Conservation (phyloP, 2,888 invertebrate genomes). For the Thumatha senex region DNA sequence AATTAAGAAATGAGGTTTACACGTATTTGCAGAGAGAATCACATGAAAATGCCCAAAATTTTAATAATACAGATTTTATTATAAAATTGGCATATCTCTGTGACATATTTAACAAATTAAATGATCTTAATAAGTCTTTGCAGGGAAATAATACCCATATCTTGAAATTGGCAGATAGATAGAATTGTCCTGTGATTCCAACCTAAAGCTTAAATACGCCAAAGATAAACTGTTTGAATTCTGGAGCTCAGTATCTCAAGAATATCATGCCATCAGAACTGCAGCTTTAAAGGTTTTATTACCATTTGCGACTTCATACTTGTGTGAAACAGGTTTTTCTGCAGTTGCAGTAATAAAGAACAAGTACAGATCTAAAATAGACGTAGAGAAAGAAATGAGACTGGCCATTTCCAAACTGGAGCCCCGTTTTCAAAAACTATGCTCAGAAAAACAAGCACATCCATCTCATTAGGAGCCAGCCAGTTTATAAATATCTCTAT, state of each 20-base stretch:
- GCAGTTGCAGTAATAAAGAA: background rate
- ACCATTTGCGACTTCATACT: background rate
- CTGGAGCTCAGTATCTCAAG: no score
- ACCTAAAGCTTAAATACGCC: no score
- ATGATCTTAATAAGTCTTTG: background rate
- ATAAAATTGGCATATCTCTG: background rate
- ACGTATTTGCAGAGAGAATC: background rate
- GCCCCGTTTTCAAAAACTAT: no score
- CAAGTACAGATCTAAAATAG: background rate
- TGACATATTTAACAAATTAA: background rate
- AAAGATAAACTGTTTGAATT: no score
- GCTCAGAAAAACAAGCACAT: no score
- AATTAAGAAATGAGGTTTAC: slow-evolving; percentile 10
- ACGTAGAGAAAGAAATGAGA: background rate
- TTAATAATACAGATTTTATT: background rate
- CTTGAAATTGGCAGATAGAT: background rate
- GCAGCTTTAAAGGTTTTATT: background rate
- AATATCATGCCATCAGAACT: no score
- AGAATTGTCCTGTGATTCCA: no score
- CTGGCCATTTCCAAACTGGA: background rate
- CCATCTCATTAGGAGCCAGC: no score
- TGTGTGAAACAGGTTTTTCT: background rate
- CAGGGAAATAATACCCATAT: background rate
- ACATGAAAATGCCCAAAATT: background rate
- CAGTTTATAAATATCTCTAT: no score